Conservation (phyloP, 2,113 vertebrate species). For the Eira barbara region DNA sequence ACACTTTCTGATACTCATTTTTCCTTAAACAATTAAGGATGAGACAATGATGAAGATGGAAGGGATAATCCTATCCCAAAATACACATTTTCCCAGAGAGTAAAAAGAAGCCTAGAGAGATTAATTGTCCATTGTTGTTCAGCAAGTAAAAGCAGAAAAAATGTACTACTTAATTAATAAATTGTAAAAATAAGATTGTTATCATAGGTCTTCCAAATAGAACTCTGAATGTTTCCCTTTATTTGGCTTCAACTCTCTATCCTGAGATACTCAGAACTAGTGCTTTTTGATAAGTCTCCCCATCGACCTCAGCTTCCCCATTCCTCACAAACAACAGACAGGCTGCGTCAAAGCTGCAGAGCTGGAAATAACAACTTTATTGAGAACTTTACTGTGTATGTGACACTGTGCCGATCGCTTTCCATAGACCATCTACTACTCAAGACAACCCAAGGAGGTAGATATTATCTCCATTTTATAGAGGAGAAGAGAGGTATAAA, state of each 20-base stretch:
- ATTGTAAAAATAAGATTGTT: constrained; percentile 8
- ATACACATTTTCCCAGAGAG: background rate
- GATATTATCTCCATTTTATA: background rate
- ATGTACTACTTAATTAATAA: background rate
- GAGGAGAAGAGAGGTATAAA: background rate
- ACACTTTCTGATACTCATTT: constrained; percentile 21
- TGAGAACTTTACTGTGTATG: background rate
- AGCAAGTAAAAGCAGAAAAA: background rate
- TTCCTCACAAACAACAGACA: background rate
- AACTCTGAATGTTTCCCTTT: background rate
- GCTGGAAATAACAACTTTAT: background rate
- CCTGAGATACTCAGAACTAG: background rate
- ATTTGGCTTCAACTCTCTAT: constrained; percentile 1
- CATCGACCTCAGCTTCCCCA: background rate
- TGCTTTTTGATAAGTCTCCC: background rate
- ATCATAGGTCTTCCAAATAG: background rate
- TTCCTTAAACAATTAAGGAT: constrained; percentile 39
- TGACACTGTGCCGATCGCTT: background rate
- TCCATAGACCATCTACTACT: background rate
- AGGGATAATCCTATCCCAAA: background rate
- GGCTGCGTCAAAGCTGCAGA: background rate
- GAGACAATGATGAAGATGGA: background rate
- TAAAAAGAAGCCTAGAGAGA: background rate
- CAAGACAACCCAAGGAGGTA: background rate
- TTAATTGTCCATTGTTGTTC: background rate